These are phyloP conservation scores for Egretta garzetta DNA, from an alignment of 2,113 vertebrate species.

Conservation along the genomic window DNA sequence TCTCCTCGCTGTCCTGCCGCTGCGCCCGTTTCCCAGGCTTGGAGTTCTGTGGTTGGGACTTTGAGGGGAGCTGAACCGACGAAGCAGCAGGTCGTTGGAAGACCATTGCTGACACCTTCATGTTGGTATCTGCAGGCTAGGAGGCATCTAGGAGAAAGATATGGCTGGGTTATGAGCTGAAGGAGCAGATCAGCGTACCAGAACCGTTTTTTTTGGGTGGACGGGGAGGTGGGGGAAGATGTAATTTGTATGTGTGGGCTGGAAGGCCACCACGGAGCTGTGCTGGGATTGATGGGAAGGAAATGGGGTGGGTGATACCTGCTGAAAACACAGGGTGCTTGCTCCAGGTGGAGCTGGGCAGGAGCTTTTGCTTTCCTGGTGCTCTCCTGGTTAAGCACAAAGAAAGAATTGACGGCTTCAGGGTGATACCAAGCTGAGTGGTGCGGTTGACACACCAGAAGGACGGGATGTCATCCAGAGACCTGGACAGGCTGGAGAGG, in stretches of 20 bases:
- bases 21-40: background rate
- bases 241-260: rapidly evolving
- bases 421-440: background rate
- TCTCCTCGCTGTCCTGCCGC: background rate
- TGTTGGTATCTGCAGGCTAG: background rate
- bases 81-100: background rate
- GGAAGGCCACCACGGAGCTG: background rate
- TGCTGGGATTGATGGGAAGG: background rate
- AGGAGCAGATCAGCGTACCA: background rate
- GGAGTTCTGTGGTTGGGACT: background rate
- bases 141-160: background rate
- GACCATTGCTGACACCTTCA: background rate
- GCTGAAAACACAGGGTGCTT: background rate
- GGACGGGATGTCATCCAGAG: too few species aligned
- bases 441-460: too few species aligned
- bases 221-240: background rate
- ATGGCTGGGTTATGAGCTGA: background rate
- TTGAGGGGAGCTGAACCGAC: background rate
- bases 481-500: too few species aligned
- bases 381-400: background rate
- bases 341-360: background rate
- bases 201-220: background rate
- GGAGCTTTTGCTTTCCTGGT: background rate
- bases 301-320: background rate
- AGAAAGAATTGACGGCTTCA: background rate